Base-by-base conservation (phyloP, 2,113 vertebrate genomes). In the Trogon surrucura region DNA sequence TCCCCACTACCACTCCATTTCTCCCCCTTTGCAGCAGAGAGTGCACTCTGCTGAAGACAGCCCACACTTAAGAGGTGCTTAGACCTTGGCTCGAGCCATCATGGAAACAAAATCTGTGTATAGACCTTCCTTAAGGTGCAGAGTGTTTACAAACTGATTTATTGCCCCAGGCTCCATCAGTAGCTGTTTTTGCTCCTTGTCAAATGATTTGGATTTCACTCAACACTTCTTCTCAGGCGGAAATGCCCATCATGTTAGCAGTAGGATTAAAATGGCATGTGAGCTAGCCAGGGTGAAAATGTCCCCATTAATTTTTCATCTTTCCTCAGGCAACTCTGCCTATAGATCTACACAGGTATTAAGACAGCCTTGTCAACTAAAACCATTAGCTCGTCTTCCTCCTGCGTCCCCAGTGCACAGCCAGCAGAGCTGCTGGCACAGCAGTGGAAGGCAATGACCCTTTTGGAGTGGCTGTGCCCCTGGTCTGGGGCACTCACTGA, bases 251-350 rank as follows among this genome's bases (percentile, higher is more conserved):
- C 95, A 95, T 57, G 88, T 83, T 88, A 58, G 91, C 71, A 96
- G 54, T 34, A 29, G 87, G 82, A 97, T 96, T 97, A 95, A 95
- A 97, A 89, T 85, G 97, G 94, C 96, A 97, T 97, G 85, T 80
- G 85, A 97, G 89, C 77, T 82, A 96, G 77, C 48, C 73, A 74
- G 92, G 96, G 96, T 96, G 91, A 97, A 97, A 97, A 97, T 72
- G 85, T 93, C 70, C 50, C 94, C 93, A 93, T 97, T 96, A 96
- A 97, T 95, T 92, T 97, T 97, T 97, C 80, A 97, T 95, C 80
- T 95, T 89, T 90, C 97, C 96, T 96, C 92, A 60, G 96, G 97
- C 97, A 96, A 91, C 29, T 74, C 72, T 91, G 96, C 94, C 89
- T 93, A 95, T 88, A 86, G 96, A 97, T 96, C 95, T 91, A 85